A percentile compares a stretch with the other conserved stretches of the same genome.
Evolutionary conservation across 2,113 vertebrate species (phyloP).

Genomic region (Struthio camelus): DNA sequence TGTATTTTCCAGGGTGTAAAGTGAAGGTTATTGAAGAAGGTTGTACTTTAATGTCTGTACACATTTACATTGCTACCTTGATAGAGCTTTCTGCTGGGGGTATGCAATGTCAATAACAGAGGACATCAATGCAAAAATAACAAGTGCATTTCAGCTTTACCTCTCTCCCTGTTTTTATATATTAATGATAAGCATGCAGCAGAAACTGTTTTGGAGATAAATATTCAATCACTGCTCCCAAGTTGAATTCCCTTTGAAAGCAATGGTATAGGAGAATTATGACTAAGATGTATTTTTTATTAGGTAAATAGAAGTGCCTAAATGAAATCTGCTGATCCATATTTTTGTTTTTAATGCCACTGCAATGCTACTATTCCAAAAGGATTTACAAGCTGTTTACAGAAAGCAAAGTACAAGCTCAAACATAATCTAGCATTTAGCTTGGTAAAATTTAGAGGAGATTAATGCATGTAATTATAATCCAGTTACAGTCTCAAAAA

Average conservation of each 20-base stretch:
- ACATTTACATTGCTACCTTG: neutral
- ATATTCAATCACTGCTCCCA: slow-evolving; percentile 8
- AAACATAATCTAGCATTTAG: slow-evolving; percentile 8
- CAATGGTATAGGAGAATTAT: slow-evolving; percentile 44
- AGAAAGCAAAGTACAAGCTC: slow-evolving; percentile 26
- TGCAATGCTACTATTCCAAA: slow-evolving; percentile 47
- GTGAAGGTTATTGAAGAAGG: neutral
- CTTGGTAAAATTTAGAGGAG: slow-evolving; percentile 30
- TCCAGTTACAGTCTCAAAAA: neutral
- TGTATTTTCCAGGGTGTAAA: neutral
- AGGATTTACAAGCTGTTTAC: slow-evolving; percentile 60
- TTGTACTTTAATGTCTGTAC: neutral
- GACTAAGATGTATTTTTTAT: slow-evolving; percentile 52
- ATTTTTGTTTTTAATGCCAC: slow-evolving; percentile 41
- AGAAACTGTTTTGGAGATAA: slow-evolving; percentile 45
- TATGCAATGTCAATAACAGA: neutral
- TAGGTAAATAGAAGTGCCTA: slow-evolving; percentile 60
- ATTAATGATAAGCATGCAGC: slow-evolving; percentile 44
- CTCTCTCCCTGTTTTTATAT: slow-evolving; percentile 25
- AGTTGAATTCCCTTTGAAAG: slow-evolving; percentile 52
- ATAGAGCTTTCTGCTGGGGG: neutral
- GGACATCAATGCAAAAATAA: neutral
- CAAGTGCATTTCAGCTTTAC: slow-evolving; percentile 17
- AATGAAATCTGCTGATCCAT: slow-evolving; percentile 39
- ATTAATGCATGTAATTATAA: slow-evolving; percentile 32